phyloP scores from a whole-genome alignment of 1,140 invertebrate genomes.

The Drosophila punjabiensis region DNA sequence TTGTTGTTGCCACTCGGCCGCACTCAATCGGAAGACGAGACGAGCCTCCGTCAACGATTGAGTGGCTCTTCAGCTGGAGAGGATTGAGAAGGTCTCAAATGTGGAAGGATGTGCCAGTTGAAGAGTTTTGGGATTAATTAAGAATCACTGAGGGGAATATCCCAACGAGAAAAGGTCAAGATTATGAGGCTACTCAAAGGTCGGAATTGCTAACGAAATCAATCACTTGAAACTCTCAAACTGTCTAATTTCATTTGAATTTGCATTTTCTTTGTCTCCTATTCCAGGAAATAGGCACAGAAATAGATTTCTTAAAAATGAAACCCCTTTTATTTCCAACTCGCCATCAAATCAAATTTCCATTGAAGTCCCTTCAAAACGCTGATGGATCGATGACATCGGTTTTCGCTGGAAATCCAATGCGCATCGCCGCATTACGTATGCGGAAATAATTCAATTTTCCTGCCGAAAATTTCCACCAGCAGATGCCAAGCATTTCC shows the following conservation, averaged over 20 bases:
- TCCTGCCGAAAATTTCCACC: slow-evolving; percentile 18
- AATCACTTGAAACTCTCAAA: slow-evolving; percentile 3
- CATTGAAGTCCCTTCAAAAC: neutral
- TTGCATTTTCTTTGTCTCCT: neutral
- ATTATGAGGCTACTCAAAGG: slow-evolving; percentile 1
- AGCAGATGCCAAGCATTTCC: slow-evolving; percentile 36
- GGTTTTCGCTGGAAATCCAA: slow-evolving; percentile 15
- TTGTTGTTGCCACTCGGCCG: slow-evolving; percentile 40
- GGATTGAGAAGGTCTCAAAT: slow-evolving; percentile 25
- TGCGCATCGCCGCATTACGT: slow-evolving; percentile 19
- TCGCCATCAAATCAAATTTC: neutral
- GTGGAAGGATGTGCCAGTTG: slow-evolving; percentile 17
- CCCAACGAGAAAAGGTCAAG: slow-evolving; percentile 17
- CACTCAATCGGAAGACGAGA: slow-evolving; percentile 60
- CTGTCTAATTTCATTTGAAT: neutral
- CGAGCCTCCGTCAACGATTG: slow-evolving; percentile 46
- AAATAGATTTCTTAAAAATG: neutral
- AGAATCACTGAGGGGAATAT: neutral
- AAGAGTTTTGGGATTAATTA: slow-evolving; percentile 50
- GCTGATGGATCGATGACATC: slow-evolving; percentile 37
- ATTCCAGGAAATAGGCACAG: neutral
- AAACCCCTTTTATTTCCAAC: neutral
- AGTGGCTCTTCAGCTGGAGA: slow-evolving; percentile 42
- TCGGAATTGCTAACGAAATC: slow-evolving; percentile 1
- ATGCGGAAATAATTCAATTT: slow-evolving; percentile 44